These are phyloP conservation scores for Drosophila suboccidentalis DNA, from an alignment of 2,888 invertebrate species.

Conservation along the genomic window DNA sequence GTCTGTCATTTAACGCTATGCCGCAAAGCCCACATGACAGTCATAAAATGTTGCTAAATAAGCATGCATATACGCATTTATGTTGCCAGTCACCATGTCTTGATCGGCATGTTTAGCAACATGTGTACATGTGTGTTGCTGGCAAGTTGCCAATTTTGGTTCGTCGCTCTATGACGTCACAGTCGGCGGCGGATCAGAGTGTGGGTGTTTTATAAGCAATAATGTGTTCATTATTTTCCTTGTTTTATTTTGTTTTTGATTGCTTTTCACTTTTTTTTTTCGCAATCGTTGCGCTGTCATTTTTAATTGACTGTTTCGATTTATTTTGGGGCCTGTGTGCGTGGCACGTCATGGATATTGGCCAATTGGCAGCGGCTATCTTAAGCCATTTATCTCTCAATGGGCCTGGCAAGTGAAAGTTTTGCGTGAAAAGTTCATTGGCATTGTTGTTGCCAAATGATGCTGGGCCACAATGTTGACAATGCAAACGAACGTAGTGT, in stretches of 20 bases:
- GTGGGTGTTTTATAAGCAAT: conserved; percentile 46
- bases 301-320: conserved; percentile 62
- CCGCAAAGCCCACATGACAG: conserved; percentile 15
- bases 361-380: conserved; percentile 61
- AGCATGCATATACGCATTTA: neutral
- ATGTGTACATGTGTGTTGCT: conserved; percentile 7
- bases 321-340: conserved; percentile 44
- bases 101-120: conserved; percentile 31
- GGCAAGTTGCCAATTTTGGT: conserved; percentile 50
- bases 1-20: conserved; percentile 14
- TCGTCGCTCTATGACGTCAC: conserved; percentile 52
- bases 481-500: conserved; percentile 3
- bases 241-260: conserved; percentile 32
- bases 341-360: conserved; percentile 63
- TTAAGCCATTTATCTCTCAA: conserved; percentile 60
- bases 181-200: conserved; percentile 28
- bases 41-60: conserved; percentile 26
- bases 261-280: conserved; percentile 55
- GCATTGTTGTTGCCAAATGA: conserved; percentile 25
- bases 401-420: conserved; percentile 59
- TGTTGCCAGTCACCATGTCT: conserved; percentile 23
- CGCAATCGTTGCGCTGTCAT: conserved; percentile 43
- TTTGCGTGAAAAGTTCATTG: conserved; percentile 58
- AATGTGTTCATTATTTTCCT: conserved; percentile 35
- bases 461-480: conserved; percentile 29